Evolutionary conservation across 2,113 vertebrate species (phyloP).

Genomic region (Otocyon megalotis): DNA sequence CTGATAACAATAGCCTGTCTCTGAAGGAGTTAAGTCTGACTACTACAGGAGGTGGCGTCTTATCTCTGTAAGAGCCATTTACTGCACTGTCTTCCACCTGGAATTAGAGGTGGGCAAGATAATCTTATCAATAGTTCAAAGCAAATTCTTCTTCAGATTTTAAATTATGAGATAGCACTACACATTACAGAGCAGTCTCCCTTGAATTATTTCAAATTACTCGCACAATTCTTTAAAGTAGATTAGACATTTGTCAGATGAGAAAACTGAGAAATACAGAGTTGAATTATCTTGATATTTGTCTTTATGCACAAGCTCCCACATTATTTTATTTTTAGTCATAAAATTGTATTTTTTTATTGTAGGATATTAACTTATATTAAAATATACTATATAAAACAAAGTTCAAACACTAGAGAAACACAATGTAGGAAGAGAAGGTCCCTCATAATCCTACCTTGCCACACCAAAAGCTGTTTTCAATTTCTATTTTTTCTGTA

Average conservation of each 20-base stretch:
- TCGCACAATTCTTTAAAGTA: not conserved
- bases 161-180: not conserved
- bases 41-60: not conserved
- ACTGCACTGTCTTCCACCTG: constrained; percentile 24
- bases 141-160: constrained; percentile 60
- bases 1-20: not conserved
- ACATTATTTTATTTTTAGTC: constrained; percentile 18
- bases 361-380: not conserved
- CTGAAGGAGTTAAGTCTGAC: not conserved
- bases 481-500: not conserved
- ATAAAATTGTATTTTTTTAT: not conserved
- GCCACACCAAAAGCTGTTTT: not conserved
- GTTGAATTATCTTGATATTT: not conserved
- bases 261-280: not conserved
- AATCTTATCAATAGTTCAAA: constrained; percentile 64
- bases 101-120: constrained; percentile 20
- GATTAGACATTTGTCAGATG: not conserved
- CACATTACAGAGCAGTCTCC: not conserved
- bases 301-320: not conserved
- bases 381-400: not conserved
- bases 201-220: not conserved
- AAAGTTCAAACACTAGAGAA: not conserved
- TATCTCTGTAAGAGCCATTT: not conserved
- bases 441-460: not conserved
- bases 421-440: not conserved